phyloP scores from a whole-genome alignment of 2,888 invertebrate species.

The Lysandra coridon region DNA sequence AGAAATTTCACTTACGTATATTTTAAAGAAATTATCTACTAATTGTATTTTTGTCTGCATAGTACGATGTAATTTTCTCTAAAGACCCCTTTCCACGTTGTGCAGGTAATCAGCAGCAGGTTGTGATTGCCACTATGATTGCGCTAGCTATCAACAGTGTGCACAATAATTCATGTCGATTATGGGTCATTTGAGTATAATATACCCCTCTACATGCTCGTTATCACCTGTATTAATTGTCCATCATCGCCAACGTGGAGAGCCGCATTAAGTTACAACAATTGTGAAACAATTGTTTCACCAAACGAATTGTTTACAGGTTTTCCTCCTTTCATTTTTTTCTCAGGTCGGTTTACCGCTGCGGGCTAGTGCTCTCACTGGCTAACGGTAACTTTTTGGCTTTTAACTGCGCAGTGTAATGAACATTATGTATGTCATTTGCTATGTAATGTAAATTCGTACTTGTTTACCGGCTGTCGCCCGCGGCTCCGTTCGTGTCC shows the following conservation, averaged over 20 bases:
- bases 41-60: neutral
- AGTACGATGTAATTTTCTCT: neutral
- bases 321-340: slow-evolving; percentile 30
- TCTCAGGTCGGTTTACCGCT: slow-evolving; percentile 27
- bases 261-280: neutral
- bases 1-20: neutral
- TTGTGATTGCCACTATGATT: too few relatives aligned
- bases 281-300: neutral
- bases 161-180: too few relatives aligned
- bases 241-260: neutral
- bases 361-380: slow-evolving; percentile 32
- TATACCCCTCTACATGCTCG: neutral
- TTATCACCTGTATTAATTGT: neutral
- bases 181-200: neutral
- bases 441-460: slow-evolving; percentile 14
- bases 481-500: slow-evolving; percentile 8
- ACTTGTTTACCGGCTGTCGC: slow-evolving; percentile 1
- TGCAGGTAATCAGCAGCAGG: too few relatives aligned
- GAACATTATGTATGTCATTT: slow-evolving; percentile 16
- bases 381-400: slow-evolving; percentile 29
- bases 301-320: slow-evolving; percentile 8
- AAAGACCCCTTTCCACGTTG: neutral
- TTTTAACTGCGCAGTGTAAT: slow-evolving; percentile 8
- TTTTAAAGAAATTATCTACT: neutral
- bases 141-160: too few relatives aligned